phyloP scores from a whole-genome alignment of 2,797 vertebrate species.

The Helicolenus hilgendorfi region DNA sequence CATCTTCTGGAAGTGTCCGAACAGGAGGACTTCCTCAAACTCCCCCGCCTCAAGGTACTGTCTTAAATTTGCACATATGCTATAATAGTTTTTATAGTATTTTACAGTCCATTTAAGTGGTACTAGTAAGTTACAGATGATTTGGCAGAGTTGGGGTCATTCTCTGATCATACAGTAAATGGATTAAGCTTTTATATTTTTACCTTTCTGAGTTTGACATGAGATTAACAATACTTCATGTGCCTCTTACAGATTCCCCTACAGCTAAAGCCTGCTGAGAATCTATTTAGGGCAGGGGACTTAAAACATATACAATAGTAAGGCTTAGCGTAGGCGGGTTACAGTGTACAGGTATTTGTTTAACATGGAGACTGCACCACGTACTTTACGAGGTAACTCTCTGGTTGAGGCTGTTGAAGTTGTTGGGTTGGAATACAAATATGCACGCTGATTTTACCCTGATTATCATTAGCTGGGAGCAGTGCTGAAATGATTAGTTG shows the following conservation, averaged over 20 bases:
- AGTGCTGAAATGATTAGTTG: neutral
- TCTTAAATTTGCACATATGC: neutral
- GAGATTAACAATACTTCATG: slow-evolving; percentile 31
- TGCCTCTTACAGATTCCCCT: neutral
- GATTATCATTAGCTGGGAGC: neutral
- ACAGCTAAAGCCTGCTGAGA: slow-evolving; percentile 13
- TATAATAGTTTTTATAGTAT: neutral
- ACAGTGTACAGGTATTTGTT: neutral
- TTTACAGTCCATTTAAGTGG: neutral
- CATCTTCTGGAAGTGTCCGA: slow-evolving; percentile 96
- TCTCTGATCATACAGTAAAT: neutral
- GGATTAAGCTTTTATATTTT: slow-evolving; percentile 48
- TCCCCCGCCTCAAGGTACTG: slow-evolving; percentile 97
- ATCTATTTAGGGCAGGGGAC: slow-evolving; percentile 21
- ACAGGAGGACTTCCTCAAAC: slow-evolving; percentile 99
- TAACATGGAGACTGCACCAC: neutral
- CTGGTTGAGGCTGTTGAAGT: neutral
- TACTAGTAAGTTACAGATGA: neutral
- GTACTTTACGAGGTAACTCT: neutral
- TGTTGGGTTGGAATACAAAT: neutral
- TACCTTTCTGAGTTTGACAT: slow-evolving; percentile 16
- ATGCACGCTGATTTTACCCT: too few species aligned
- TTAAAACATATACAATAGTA: slow-evolving; percentile 3
- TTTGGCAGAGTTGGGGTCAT: neutral
- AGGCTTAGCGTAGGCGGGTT: neutral